Evolutionary conservation across 2,888 invertebrate genomes (phyloP).

Genomic region (Tetragonisca angustula): DNA sequence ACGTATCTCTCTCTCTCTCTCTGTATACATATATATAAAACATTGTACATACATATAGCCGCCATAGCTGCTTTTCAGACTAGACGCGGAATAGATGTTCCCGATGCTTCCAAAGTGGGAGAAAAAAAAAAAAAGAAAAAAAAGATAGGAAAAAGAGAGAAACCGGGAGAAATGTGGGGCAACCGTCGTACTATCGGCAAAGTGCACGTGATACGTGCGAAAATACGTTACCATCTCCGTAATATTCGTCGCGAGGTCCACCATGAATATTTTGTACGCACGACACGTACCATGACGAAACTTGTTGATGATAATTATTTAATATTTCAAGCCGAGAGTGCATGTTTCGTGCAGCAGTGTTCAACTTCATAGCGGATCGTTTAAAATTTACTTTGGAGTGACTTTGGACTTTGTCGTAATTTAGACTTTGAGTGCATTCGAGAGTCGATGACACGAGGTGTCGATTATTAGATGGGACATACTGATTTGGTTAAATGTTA

Average conservation of each 20-base stretch:
- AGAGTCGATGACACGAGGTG: neutral
- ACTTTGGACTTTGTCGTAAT: too few species aligned
- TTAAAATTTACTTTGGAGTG: neutral
- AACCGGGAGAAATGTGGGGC: conserved; percentile 56
- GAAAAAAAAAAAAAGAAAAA: conserved; percentile 38
- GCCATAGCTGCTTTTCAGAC: conserved; percentile 67
- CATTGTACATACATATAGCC: conserved; percentile 21
- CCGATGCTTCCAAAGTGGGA: conserved; percentile 60
- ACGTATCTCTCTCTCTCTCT: conserved; percentile 9
- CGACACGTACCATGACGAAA: neutral
- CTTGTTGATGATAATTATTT: neutral
- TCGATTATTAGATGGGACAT: too few species aligned
- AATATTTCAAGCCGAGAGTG: neutral
- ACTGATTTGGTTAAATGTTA: too few species aligned
- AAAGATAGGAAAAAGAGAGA: conserved; percentile 35
- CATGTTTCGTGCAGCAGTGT: neutral
- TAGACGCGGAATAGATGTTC: conserved; percentile 65
- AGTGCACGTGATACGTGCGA: conserved; percentile 41
- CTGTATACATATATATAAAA: conserved; percentile 8
- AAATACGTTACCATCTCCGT: conserved; percentile 16
- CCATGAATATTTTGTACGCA: neutral
- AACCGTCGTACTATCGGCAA: conserved; percentile 50
- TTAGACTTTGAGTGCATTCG: neutral
- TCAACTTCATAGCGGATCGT: neutral
- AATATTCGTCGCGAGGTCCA: conserved; percentile 16